phyloP scores from a whole-genome alignment of 2,888 invertebrate genomes.

The Rhogogaster chlorosoma region DNA sequence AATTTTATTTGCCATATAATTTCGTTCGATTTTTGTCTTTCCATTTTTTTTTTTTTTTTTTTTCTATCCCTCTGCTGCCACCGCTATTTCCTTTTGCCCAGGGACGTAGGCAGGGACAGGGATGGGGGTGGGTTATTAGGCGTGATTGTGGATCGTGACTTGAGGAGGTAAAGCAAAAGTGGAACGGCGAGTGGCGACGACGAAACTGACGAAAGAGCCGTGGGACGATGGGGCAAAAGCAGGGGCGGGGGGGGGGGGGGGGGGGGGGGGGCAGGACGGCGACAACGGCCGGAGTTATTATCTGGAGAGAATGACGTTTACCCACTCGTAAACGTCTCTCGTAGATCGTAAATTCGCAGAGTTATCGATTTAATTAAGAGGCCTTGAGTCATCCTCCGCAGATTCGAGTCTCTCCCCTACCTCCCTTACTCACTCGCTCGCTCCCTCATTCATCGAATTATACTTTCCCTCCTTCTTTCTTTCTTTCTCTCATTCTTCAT shows the following conservation, averaged over 20 bases:
- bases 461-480: background rate
- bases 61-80: background rate
- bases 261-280: background rate
- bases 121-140: slow-evolving; percentile 7
- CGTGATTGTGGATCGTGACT: slow-evolving; percentile 25
- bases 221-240: background rate
- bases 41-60: background rate
- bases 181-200: slow-evolving; percentile 10
- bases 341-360: slow-evolving; percentile 51
- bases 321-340: slow-evolving; percentile 35
- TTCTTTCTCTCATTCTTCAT: background rate
- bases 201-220: slow-evolving; percentile 6
- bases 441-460: slow-evolving; percentile 19
- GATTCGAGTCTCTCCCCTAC: background rate
- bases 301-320: slow-evolving; percentile 40
- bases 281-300: slow-evolving; percentile 31
- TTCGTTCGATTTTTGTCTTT: background rate
- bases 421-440: background rate
- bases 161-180: slow-evolving; percentile 14
- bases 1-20: background rate
- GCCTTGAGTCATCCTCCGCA: slow-evolving; percentile 46
- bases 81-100: background rate
- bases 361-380: slow-evolving; percentile 61
- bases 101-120: background rate
- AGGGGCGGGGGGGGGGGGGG: background rate